Evolutionary conservation across 2,888 invertebrate species (phyloP).

Genomic region (Polyommatus icarus): DNA sequence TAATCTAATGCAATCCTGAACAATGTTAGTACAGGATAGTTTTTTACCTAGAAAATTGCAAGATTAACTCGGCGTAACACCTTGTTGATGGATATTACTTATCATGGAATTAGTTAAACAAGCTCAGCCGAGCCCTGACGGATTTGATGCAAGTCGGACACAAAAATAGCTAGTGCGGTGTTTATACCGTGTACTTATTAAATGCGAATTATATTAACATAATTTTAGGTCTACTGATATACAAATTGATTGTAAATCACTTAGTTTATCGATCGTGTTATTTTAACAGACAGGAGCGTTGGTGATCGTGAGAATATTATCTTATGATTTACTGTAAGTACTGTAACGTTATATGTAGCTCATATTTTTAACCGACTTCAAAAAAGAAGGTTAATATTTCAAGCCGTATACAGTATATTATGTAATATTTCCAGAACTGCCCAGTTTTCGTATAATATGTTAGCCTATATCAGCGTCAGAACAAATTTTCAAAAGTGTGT

Average conservation of each 20-base stretch:
- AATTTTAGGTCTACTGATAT: slow-evolving; percentile 22
- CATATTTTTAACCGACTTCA: not conserved
- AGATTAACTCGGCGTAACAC: not conserved
- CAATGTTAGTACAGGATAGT: too few relatives aligned
- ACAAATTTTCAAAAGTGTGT: too few relatives aligned
- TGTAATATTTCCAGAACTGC: too few relatives aligned
- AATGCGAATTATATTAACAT: slow-evolving; percentile 23
- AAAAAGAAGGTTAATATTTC: too few relatives aligned
- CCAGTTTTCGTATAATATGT: too few relatives aligned
- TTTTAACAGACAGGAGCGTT: slow-evolving; percentile 22
- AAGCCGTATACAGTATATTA: too few relatives aligned
- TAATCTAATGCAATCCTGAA: not conserved
- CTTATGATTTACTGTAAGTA: not conserved
- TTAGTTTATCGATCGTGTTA: slow-evolving; percentile 25
- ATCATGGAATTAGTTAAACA: not conserved
- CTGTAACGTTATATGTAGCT: not conserved
- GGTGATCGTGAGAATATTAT: slow-evolving; percentile 23
- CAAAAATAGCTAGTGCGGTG: slow-evolving; percentile 1
- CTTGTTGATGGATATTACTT: not conserved
- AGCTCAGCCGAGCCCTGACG: not conserved
- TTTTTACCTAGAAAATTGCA: too few relatives aligned
- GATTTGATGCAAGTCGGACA: not conserved
- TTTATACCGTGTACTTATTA: not conserved
- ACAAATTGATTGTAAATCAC: slow-evolving; percentile 28
- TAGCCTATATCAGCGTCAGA: too few relatives aligned